A percentile compares a stretch with the other conserved stretches of the same genome.
These are phyloP conservation scores for Desoria tigrina DNA, from an alignment of 2,888 invertebrate species.

Conservation along the genomic window DNA sequence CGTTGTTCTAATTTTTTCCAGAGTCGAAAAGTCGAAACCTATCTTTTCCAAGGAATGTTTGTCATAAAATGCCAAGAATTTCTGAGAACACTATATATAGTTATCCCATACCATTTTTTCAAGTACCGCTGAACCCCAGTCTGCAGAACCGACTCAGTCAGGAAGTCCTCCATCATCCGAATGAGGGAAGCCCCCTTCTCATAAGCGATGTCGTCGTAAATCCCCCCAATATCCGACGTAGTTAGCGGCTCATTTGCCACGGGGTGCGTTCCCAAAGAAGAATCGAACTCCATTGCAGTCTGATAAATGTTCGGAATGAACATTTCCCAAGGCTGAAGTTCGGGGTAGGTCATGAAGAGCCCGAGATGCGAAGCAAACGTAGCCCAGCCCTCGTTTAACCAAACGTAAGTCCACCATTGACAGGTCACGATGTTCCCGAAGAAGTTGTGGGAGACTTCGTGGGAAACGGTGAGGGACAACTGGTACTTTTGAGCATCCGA, in stretches of 20 bases:
- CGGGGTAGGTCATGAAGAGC: slow-evolving; percentile 39
- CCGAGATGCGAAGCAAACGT: slow-evolving; percentile 44
- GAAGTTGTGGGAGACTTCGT: slow-evolving; percentile 44
- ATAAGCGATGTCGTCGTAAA: slow-evolving; percentile 46
- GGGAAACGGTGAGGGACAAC: slow-evolving; percentile 38
- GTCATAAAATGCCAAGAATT: too few species aligned
- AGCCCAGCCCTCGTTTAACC: slow-evolving; percentile 51
- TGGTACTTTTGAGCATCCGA: slow-evolving; percentile 35
- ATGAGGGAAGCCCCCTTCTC: slow-evolving; percentile 44
- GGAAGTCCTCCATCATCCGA: slow-evolving; percentile 43
- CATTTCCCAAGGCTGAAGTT: slow-evolving; percentile 42
- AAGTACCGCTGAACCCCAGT: slow-evolving; percentile 36
- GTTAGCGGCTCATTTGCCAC: slow-evolving; percentile 38
- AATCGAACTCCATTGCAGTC: slow-evolving; percentile 37
- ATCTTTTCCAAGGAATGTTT: too few species aligned
- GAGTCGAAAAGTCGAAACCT: too few species aligned
- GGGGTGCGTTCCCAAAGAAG: slow-evolving; percentile 37
- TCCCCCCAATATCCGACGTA: slow-evolving; percentile 33
- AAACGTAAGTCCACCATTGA: slow-evolving; percentile 42
- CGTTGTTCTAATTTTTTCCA: too few species aligned
- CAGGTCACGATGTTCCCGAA: slow-evolving; percentile 38
- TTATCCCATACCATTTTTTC: slow-evolving; percentile 37
- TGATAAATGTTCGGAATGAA: slow-evolving; percentile 39
- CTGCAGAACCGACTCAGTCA: slow-evolving; percentile 40
- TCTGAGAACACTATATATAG: too few species aligned